Percentiles rank a stretch among this genome's conserved stretches.
These are phyloP conservation scores for Apamea epomidion DNA, from an alignment of 2,888 invertebrate genomes.

Conservation along the genomic window DNA sequence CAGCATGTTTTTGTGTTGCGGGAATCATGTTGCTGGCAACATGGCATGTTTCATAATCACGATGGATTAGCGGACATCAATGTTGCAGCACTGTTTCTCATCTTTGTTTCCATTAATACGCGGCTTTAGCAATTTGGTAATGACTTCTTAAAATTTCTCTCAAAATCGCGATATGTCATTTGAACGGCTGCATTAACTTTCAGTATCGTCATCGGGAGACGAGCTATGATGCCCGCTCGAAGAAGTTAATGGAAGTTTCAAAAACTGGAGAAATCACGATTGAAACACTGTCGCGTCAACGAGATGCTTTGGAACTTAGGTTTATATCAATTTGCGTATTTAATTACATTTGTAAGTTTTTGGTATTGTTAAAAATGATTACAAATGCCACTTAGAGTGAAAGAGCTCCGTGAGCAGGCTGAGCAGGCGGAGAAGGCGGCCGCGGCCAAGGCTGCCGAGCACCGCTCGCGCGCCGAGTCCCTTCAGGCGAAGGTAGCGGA, in stretches of 20 bases:
- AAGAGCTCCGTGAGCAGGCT: slow-evolving; percentile 82
- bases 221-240: slow-evolving; percentile 83
- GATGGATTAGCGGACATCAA: background rate
- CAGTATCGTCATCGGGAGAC: slow-evolving; percentile 85
- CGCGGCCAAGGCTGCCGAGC: slow-evolving; percentile 70
- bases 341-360: background rate
- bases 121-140: slow-evolving; percentile 11
- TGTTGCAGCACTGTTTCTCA: slow-evolving; percentile 2
- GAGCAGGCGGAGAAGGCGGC: slow-evolving; percentile 74
- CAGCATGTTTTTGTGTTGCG: background rate
- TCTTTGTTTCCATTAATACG: slow-evolving; percentile 34
- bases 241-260: slow-evolving; percentile 82
- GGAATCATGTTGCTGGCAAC: background rate
- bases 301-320: slow-evolving; percentile 86
- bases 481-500: slow-evolving; percentile 83
- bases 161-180: slow-evolving; percentile 4
- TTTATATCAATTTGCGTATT: slow-evolving; percentile 57
- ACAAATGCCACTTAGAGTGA: slow-evolving; percentile 75
- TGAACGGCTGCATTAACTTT: slow-evolving; percentile 45
- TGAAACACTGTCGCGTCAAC: slow-evolving; percentile 82
- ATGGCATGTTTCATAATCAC: background rate
- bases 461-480: slow-evolving; percentile 72
- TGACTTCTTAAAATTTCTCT: slow-evolving; percentile 6
- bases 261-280: slow-evolving; percentile 86
- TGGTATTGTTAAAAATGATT: slow-evolving; percentile 8